Evolutionary conservation across 2,888 invertebrate genomes (phyloP).

Genomic region (Parasteatoda lunata): DNA sequence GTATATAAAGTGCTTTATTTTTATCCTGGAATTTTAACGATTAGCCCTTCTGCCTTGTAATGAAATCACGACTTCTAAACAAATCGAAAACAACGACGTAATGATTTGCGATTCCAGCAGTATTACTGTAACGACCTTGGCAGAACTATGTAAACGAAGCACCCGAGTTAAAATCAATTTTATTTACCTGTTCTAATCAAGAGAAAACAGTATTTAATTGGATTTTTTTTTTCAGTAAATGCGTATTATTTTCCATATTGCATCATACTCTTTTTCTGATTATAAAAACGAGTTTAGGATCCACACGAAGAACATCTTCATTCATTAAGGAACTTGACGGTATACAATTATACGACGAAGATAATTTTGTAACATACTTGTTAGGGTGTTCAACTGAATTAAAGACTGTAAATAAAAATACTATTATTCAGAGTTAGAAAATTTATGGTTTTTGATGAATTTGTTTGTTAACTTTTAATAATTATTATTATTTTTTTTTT

Average conservation of each 20-base stretch:
- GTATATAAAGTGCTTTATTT: slow-evolving; percentile 4
- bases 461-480: no score
- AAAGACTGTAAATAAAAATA: no score
- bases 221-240: not conserved
- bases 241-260: not conserved
- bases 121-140: slow-evolving; percentile 52
- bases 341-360: no score
- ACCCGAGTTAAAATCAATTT: not conserved
- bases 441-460: no score
- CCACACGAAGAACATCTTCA: no score
- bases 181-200: not conserved
- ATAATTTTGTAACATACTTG: no score
- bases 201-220: not conserved
- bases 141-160: not conserved
- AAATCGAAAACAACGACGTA: slow-evolving; percentile 40
- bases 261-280: not conserved
- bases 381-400: no score
- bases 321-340: no score
- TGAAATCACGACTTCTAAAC: slow-evolving; percentile 57
- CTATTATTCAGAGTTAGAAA: no score
- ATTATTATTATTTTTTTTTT: no score
- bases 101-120: slow-evolving; percentile 54
- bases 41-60: slow-evolving; percentile 55
- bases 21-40: slow-evolving; percentile 30
- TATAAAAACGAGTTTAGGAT: no score